phyloP scores from a whole-genome alignment of 1,140 invertebrate genomes.

The Chionoecetes opilio region DNA sequence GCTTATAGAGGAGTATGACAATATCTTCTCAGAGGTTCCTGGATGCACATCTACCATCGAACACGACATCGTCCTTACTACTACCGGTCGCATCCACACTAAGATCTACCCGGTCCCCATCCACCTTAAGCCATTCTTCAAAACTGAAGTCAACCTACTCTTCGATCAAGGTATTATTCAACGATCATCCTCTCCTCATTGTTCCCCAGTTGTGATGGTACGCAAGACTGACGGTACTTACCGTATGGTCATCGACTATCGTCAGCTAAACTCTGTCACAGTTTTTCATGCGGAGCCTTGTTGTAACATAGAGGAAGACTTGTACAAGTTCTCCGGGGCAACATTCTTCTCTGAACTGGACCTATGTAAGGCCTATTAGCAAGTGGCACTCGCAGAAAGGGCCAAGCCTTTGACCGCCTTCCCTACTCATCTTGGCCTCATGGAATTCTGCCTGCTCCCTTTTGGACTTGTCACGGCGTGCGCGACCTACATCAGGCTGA shows the following conservation, averaged over 20 bases:
- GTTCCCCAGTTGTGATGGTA: constrained; percentile 61
- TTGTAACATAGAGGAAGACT: constrained; percentile 42
- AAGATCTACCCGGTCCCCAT: constrained; percentile 31
- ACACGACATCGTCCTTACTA: background rate
- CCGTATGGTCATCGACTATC: constrained; percentile 53
- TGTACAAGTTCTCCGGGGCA: constrained; percentile 59
- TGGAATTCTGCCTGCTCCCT: constrained; percentile 41
- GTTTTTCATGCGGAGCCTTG: constrained; percentile 57
- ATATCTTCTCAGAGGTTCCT: constrained; percentile 46
- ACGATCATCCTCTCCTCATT: constrained; percentile 47
- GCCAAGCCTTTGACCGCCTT: constrained; percentile 15
- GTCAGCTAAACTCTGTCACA: constrained; percentile 41
- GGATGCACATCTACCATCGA: background rate
- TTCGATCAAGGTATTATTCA: constrained; percentile 12
- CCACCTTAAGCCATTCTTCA: constrained; percentile 6
- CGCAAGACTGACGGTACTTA: constrained; percentile 56
- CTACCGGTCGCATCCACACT: background rate
- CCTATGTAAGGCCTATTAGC: constrained; percentile 55
- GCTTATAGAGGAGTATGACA: background rate
- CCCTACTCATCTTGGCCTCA: constrained; percentile 48
- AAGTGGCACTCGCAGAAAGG: background rate
- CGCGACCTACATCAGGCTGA: too few relatives aligned
- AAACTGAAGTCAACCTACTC: constrained; percentile 14
- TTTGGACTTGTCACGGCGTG: constrained; percentile 59
- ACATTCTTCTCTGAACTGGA: constrained; percentile 60